Base-by-base conservation (phyloP, 2,888 invertebrate genomes). In the Spilosoma lubricipeda region DNA sequence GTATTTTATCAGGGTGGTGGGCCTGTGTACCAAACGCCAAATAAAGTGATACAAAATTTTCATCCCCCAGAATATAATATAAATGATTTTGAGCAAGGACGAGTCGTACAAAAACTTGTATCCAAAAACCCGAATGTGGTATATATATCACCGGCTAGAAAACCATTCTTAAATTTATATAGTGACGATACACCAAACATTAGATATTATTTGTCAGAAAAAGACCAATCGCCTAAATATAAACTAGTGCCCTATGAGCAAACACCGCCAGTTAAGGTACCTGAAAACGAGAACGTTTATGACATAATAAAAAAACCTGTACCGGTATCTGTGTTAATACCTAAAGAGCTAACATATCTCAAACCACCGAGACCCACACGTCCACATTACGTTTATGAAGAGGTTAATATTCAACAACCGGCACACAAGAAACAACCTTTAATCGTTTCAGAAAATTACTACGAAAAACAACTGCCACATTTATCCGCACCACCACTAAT, bases 211-310 rank as follows among this genome's bases (percentile, higher is more conserved):
- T 82, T 91, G 69, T 82, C 93, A 8, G 93, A 94, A 82, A 93
- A 93, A 78, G 92, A 93, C 30, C 90, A 89, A 36, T 75, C 85
- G 59, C 93, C 92, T 11, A 94, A 92, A 85, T 96, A 93, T 80
- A 96, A 94, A 88, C 86, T 96, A 65, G 91, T 96, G n/a, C 96
- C 96, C 0, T 96, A 96, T 82, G 93, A 96, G 74, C 96, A 96
- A 87, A 93, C 95, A 20, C 95, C 96, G 65, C 96, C 96, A 3
- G 85, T 95, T 42, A 85, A 84, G 78, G 80, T 87, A n/a, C 72
- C 81, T 9, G 82, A 85, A 76, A 86, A 83, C 73, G 87, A 87
- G 72, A 87, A 89, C 52, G 66, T 88, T 71, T 92, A 90, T 80
- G 88, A 89, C 18, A 70, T 80, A 74, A 71, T 84, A 33, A 90